phyloP scores from a whole-genome alignment of 2,888 invertebrate species.

The Ophonus ardosiacus region DNA sequence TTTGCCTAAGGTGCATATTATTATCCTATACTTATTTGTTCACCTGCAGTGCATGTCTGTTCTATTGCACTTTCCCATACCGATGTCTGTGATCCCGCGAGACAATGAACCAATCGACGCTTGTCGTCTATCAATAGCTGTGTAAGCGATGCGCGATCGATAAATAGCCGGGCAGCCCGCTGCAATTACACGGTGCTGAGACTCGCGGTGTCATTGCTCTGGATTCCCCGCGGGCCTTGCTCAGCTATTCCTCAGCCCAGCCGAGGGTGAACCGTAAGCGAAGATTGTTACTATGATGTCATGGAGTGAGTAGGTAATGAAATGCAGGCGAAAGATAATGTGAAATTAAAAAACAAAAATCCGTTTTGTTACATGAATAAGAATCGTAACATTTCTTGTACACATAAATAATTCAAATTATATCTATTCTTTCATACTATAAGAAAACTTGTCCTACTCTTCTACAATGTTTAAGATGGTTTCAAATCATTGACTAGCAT shows the following conservation, averaged over 20 bases:
- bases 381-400: too few relatives aligned
- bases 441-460: too few relatives aligned
- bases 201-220: conserved; percentile 42
- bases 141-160: conserved; percentile 20
- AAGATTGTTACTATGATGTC: background rate
- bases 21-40: background rate
- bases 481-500: too few relatives aligned
- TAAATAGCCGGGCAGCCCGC: conserved; percentile 16
- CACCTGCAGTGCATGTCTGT: background rate
- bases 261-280: background rate
- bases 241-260: background rate
- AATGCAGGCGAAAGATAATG: background rate
- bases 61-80: conserved; percentile 36
- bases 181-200: conserved; percentile 9
- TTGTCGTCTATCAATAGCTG: conserved; percentile 46
- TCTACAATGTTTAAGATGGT: too few relatives aligned
- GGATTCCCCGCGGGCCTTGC: conserved; percentile 27
- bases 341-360: too few relatives aligned
- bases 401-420: too few relatives aligned
- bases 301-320: background rate
- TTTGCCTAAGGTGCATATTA: too few relatives aligned
- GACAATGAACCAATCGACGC: conserved; percentile 50
- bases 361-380: too few relatives aligned
- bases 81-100: background rate
- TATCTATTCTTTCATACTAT: too few relatives aligned